Evolutionary conservation across 2,113 vertebrate genomes (phyloP).

Genomic region (Arizona elegans): DNA sequence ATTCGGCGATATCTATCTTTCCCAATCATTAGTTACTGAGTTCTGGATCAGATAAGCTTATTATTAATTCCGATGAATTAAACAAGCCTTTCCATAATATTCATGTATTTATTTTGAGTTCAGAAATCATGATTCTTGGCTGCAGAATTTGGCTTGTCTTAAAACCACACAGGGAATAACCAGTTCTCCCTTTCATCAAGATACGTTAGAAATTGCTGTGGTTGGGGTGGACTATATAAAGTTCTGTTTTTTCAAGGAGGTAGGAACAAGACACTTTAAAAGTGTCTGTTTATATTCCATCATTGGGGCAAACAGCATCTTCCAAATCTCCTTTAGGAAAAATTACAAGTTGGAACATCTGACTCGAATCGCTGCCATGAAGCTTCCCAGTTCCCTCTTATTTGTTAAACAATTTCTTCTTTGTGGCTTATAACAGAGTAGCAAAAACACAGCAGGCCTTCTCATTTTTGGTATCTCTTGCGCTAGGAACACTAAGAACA

Average conservation of each 20-base stretch:
- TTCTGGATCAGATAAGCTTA: not conserved
- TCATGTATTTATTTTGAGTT: not conserved
- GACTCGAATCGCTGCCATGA: not conserved
- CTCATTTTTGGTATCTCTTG: not conserved
- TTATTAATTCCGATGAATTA: not conserved
- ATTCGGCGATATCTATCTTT: not conserved
- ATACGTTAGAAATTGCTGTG: not conserved
- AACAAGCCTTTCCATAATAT: not conserved
- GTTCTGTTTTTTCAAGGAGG: not conserved
- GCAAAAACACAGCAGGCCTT: not conserved
- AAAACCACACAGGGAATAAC: not conserved
- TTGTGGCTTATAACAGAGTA: not conserved
- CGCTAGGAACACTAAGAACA: not conserved
- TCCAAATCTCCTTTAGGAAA: not conserved
- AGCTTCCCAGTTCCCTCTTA: not conserved
- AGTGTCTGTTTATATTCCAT: not conserved
- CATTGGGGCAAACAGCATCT: not conserved
- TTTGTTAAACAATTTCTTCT: not conserved
- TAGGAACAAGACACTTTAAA: not conserved
- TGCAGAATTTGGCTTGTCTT: not conserved
- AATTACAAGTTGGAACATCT: constrained; percentile 6
- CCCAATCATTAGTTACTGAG: not conserved
- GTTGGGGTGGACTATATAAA: not conserved
- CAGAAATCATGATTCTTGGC: not conserved
- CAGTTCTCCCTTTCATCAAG: not conserved